Evolutionary conservation across 2,113 vertebrate genomes (phyloP).

Genomic region (Lepisosteus oculatus): DNA sequence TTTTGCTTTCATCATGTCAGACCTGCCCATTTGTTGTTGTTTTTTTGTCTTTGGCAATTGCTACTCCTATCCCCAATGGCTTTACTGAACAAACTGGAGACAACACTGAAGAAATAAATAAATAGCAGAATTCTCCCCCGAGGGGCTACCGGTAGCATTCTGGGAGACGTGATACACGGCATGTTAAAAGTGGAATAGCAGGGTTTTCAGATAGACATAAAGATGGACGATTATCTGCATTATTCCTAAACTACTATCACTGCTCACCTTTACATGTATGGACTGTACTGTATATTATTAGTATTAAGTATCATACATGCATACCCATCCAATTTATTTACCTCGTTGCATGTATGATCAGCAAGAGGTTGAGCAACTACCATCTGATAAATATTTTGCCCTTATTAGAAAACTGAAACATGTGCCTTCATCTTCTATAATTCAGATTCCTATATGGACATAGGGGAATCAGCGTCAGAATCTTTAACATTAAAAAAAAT

Average conservation of each 20-base stretch:
- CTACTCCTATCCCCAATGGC: background rate
- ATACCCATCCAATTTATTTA: background rate
- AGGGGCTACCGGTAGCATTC: background rate
- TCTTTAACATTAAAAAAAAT: too few relatives aligned
- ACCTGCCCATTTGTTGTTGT: background rate
- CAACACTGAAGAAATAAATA: background rate
- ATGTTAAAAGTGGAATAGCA: background rate
- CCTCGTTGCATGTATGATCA: background rate
- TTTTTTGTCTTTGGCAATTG: background rate
- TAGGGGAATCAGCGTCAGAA: background rate
- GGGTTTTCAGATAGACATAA: background rate
- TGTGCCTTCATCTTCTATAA: background rate
- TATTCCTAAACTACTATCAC: background rate
- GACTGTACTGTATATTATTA: too few relatives aligned
- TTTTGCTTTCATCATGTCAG: background rate
- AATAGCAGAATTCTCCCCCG: background rate
- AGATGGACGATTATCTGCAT: background rate
- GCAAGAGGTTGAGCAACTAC: background rate
- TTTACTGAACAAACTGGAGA: background rate
- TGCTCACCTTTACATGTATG: too few relatives aligned
- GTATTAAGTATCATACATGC: background rate
- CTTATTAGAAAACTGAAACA: background rate
- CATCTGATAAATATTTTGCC: background rate
- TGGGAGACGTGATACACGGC: background rate
- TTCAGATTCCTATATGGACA: background rate